Percentiles rank a stretch among this genome's conserved stretches.
Conservation (phyloP, 2,888 invertebrate genomes). For the Acheta domesticus region DNA sequence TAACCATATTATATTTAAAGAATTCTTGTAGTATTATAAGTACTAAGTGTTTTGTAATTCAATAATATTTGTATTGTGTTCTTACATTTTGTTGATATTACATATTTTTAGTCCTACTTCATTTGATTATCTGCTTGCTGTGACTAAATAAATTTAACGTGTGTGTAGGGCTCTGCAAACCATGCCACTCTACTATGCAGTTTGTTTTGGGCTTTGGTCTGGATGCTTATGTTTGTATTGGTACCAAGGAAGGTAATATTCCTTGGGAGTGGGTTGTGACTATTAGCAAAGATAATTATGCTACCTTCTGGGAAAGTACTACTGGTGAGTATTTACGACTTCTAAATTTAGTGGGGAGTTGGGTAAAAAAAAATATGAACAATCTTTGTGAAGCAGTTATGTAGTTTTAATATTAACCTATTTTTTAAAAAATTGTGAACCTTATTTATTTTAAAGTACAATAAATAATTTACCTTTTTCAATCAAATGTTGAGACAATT, state of each 20-base stretch:
- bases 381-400: too few relatives aligned
- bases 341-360: neutral
- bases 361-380: too few relatives aligned
- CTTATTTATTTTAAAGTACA: too few relatives aligned
- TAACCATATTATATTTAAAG: neutral
- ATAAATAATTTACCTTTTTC: too few relatives aligned
- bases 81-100: too few relatives aligned
- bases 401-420: too few relatives aligned
- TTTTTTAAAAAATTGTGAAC: too few relatives aligned
- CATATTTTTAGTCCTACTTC: too few relatives aligned
- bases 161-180: neutral
- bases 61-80: too few relatives aligned
- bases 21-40: neutral
- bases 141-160: too few relatives aligned
- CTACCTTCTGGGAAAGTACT: conserved; percentile 21
- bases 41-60: neutral
- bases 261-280: conserved; percentile 23
- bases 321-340: neutral
- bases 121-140: too few relatives aligned
- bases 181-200: conserved; percentile 19
- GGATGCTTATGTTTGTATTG: conserved; percentile 19
- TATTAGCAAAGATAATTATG: neutral
- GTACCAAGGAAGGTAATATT: neutral
- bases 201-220: conserved; percentile 20
- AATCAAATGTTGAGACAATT: too few relatives aligned